phyloP scores from a whole-genome alignment of 2,113 vertebrate species.

The Hyaena hyaena region DNA sequence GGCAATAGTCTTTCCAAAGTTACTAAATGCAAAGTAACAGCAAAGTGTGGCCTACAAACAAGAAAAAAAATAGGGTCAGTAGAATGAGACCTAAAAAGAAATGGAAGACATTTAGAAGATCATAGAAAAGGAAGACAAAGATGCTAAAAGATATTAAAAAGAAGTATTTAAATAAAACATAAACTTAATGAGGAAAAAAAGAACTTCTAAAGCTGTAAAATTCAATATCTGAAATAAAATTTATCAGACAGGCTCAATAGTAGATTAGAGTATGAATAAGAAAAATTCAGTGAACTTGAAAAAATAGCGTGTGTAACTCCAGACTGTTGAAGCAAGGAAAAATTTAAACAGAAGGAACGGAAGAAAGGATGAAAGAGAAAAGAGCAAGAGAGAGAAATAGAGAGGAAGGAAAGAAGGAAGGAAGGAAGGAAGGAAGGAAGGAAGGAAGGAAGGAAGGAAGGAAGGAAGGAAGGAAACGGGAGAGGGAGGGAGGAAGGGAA shows the following conservation, averaged over 20 bases:
- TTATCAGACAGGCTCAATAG: not conserved
- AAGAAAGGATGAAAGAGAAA: not conserved
- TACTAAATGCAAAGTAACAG: not conserved
- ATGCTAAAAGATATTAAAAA: not conserved
- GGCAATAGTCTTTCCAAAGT: not conserved
- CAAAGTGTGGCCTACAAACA: not conserved
- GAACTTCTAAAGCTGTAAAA: not conserved
- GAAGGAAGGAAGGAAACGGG: not conserved
- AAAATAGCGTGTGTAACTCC: not conserved
- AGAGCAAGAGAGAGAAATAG: no score
- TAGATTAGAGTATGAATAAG: not conserved
- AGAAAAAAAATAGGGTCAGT: not conserved
- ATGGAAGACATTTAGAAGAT: not conserved
- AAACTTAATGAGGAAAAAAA: not conserved
- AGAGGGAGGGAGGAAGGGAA: not conserved
- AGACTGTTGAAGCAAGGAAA: not conserved
- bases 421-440: not conserved
- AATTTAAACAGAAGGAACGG: not conserved
- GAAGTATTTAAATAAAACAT: not conserved
- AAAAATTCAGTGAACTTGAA: not conserved
- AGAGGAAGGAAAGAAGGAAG: not conserved
- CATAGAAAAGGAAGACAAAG: not conserved
- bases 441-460: not conserved
- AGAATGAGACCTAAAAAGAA: not conserved
- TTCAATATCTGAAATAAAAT: not conserved